Evolutionary conservation across 2,888 invertebrate species (phyloP), one percentile per base, ranked within the genome.

Genomic region (Rhagium mordax): DNA sequence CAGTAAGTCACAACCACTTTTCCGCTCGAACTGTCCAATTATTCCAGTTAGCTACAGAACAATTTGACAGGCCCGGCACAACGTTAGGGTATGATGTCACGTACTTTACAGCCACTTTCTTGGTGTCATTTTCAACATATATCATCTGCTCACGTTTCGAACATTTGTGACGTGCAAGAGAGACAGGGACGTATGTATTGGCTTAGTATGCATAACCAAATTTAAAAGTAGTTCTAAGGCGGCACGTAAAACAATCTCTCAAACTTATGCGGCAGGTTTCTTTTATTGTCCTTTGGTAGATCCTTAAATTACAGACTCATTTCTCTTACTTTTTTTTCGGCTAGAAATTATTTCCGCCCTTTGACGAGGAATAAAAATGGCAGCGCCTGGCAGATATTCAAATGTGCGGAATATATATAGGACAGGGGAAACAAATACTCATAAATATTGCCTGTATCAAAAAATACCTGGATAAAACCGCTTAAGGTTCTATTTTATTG

Each of bases 91-190:
- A 75, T 64, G 71, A 69, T 66, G 66, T 77, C 77, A 77, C 75
- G 77, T 77, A 75, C 61, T 77, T 75, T 72, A 77, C 74, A 72
- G 71, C 71, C 73, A 74, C 71, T 77, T 75, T 75, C 74, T 53
- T 61, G 70, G 48, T 72, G 74, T 77, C 61, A 65, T 70, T 67
- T 59, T 41, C 33, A 41, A 41, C 60, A 68, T 71, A 71, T 61
- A 74, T 71, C 73, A 74, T 69, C 69, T 48, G 72, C 67, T 72
- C 75, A 73, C 74, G 74, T 75, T 48, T 57, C 41, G 41, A 62
- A 70, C 72, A 72, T 77, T 74, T 72, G 62, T 64, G 64, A 71
- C 71, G 64, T 71, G 67, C 66, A 59, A 70, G 72, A 71, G 71
- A 48, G 55, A 62, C 57, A 64, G 41, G 16, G 64, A 67, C 61